These are phyloP conservation scores for Baronia brevicornis DNA, from an alignment of 2,888 invertebrate genomes.

Conservation along the genomic window DNA sequence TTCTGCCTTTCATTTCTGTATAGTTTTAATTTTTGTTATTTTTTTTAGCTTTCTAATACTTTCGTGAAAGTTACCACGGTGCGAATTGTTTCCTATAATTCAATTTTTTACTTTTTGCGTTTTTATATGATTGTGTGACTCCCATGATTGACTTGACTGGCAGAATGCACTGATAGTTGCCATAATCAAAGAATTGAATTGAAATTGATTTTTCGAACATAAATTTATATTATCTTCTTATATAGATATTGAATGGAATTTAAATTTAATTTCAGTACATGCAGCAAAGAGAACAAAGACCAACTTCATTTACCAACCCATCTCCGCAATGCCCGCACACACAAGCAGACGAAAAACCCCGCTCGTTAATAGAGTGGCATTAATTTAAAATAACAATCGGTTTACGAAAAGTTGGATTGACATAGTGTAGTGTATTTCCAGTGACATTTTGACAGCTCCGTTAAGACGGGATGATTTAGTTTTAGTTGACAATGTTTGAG, in stretches of 20 bases:
- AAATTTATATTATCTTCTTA: not conserved
- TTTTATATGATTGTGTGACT: too few species aligned
- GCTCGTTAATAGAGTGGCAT: constrained; percentile 72
- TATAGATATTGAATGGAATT: not conserved
- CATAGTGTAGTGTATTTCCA: constrained; percentile 16
- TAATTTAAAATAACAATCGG: constrained; percentile 46
- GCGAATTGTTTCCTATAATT: too few species aligned
- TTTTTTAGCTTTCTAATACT: too few species aligned
- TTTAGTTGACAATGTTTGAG: constrained; percentile 37
- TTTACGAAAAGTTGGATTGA: not conserved
- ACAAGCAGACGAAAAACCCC: constrained; percentile 78
- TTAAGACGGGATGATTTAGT: constrained; percentile 28
- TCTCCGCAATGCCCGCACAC: constrained; percentile 59
- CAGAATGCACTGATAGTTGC: too few species aligned
- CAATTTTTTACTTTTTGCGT: too few species aligned
- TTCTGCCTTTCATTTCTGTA: too few species aligned
- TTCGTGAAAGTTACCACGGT: too few species aligned
- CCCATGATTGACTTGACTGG: too few species aligned
- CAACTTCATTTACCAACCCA: constrained; percentile 59
- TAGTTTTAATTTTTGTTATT: too few species aligned
- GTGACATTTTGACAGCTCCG: constrained; percentile 18
- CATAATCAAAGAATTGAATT: too few species aligned
- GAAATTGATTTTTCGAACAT: too few species aligned
- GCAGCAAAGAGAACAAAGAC: constrained; percentile 67
- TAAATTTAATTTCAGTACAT: constrained; percentile 43